A percentile compares a stretch with the other conserved stretches of the same genome.
Conservation (phyloP, 1,140 invertebrate genomes). For the Philaenus spumarius region DNA sequence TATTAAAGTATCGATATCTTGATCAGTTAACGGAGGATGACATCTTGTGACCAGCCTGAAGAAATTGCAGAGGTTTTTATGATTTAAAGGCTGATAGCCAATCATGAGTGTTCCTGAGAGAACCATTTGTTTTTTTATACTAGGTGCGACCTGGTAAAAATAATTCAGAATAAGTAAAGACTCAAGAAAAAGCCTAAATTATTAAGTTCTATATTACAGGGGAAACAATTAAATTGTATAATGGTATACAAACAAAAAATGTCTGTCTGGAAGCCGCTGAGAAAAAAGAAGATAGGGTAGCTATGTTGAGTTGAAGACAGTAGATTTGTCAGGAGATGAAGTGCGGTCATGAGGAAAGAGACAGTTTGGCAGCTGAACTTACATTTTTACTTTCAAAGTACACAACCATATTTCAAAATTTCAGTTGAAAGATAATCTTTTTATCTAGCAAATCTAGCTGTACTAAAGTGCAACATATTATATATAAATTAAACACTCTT, state of each 20-base stretch:
- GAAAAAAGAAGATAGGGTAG: background rate
- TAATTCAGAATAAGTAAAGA: background rate
- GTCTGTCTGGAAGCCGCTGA: background rate
- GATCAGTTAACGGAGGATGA: slow-evolving; percentile 52
- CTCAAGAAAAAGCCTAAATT: background rate
- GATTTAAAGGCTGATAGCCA: slow-evolving; percentile 69
- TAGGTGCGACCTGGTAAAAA: slow-evolving; percentile 63
- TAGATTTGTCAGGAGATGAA: too few species aligned
- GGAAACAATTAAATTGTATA: background rate
- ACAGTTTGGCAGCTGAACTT: too few species aligned
- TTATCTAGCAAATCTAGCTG: too few species aligned
- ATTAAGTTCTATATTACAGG: background rate
- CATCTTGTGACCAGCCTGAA: slow-evolving; percentile 82
- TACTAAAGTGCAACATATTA: too few species aligned
- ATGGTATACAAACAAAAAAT: background rate
- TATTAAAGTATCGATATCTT: slow-evolving; percentile 56
- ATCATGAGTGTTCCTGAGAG: slow-evolving; percentile 74
- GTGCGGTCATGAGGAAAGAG: too few species aligned
- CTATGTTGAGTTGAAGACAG: background rate
- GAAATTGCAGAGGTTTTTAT: slow-evolving; percentile 67
- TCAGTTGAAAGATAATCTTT: too few species aligned
- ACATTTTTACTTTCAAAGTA: too few species aligned
- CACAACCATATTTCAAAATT: too few species aligned
- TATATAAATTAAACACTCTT: too few species aligned
- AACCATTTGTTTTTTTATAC: slow-evolving; percentile 77